Conservation (phyloP, 1,140 invertebrate species). For the Zaprionus kolodkinae region DNA sequence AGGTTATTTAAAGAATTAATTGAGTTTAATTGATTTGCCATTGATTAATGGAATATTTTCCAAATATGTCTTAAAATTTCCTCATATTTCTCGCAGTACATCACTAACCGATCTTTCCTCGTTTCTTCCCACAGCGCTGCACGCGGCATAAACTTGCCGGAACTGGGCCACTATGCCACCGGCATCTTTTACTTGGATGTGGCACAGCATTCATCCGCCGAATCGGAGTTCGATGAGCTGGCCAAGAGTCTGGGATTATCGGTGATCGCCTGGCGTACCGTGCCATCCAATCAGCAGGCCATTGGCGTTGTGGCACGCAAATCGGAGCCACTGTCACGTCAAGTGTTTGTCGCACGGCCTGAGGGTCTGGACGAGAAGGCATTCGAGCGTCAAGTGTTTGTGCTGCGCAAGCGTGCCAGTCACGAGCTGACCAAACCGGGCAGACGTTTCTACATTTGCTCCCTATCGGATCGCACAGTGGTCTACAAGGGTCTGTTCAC, state of each 20-base stretch:
- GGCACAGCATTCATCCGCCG: conserved; percentile 91
- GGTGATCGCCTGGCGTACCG: conserved; percentile 95
- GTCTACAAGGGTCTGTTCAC: conserved; percentile 99
- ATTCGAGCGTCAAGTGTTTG: conserved; percentile 92
- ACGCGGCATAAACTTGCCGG: conserved; percentile 92
- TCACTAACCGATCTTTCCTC: not conserved
- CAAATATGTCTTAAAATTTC: not conserved
- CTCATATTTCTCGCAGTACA: not conserved
- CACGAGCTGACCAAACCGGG: conserved; percentile 93
- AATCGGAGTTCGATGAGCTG: conserved; percentile 92
- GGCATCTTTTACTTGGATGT: conserved; percentile 97
- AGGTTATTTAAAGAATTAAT: not conserved
- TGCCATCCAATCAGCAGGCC: conserved; percentile 92
- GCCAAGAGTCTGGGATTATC: conserved; percentile 92
- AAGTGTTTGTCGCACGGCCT: conserved; percentile 92
- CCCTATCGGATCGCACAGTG: conserved; percentile 93
- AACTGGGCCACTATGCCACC: conserved; percentile 95
- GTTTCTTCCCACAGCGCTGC: conserved; percentile 85
- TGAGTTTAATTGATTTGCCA: not conserved
- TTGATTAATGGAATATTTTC: not conserved
- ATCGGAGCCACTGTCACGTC: conserved; percentile 97
- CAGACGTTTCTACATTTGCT: conserved; percentile 98
- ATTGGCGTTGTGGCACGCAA: conserved; percentile 96
- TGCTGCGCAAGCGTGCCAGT: conserved; percentile 96
- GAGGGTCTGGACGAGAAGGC: conserved; percentile 87